Conservation (phyloP, 2,888 invertebrate genomes). For the Acleris holmiana region DNA sequence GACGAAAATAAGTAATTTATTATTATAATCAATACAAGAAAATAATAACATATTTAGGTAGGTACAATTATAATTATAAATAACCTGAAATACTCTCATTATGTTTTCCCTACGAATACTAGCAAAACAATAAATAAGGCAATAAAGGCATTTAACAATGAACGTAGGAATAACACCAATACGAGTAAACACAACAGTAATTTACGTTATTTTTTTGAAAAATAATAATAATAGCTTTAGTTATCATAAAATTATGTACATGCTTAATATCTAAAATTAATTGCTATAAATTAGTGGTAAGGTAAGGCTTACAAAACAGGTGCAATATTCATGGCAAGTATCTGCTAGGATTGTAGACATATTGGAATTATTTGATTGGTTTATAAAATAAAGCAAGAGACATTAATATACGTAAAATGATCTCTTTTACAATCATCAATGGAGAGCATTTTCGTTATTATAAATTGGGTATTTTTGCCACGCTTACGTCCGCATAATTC, state of each 20-base stretch:
- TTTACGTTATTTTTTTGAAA: slow-evolving; percentile 6
- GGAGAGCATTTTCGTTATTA: too few species aligned
- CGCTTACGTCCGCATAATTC: background rate
- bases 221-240: slow-evolving; percentile 22
- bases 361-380: background rate
- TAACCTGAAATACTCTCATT: slow-evolving; percentile 22
- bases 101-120: slow-evolving; percentile 9
- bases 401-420: too few species aligned
- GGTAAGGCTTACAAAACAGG: slow-evolving; percentile 52
- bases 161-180: slow-evolving; percentile 7
- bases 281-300: slow-evolving; percentile 57
- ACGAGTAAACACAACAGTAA: slow-evolving; percentile 18
- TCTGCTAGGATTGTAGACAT: slow-evolving; percentile 1
- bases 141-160: slow-evolving; percentile 26
- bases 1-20: slow-evolving; percentile 32
- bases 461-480: too few species aligned
- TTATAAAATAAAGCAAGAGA: background rate
- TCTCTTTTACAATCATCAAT: too few species aligned
- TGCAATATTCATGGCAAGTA: slow-evolving; percentile 47
- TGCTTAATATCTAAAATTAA: slow-evolving; percentile 40
- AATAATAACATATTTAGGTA: slow-evolving; percentile 30
- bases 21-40: slow-evolving; percentile 34
- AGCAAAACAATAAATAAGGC: slow-evolving; percentile 31
- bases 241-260: slow-evolving; percentile 26
- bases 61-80: slow-evolving; percentile 35